These are phyloP conservation scores for Molothrus aeneus DNA, from an alignment of 2,797 vertebrate genomes.

Conservation along the genomic window DNA sequence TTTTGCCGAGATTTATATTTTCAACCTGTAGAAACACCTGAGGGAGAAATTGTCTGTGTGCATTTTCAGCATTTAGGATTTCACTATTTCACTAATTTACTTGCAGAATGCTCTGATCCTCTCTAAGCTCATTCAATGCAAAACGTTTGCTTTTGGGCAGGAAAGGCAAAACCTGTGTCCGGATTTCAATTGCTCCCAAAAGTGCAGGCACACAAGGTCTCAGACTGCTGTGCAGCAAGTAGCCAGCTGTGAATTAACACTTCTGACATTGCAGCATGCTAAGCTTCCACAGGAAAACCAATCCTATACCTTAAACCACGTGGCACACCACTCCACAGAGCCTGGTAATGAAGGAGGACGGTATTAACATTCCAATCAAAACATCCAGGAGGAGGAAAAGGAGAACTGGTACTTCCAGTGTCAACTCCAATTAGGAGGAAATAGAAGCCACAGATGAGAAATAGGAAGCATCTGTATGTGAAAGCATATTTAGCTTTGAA, in stretches of 20 bases:
- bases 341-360: not conserved
- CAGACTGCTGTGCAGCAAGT: not conserved
- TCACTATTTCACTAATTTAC: conserved; percentile 12
- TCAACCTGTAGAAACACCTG: not conserved
- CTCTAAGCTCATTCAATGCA: not conserved
- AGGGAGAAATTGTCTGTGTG: not conserved
- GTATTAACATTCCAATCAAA: conserved; percentile 72
- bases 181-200: not conserved
- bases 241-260: conserved; percentile 11
- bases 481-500: conserved; percentile 72
- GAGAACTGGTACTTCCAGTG: conserved; percentile 59
- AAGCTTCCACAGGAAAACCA: not conserved
- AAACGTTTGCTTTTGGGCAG: not conserved
- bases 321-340: not conserved
- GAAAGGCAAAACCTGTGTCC: not conserved
- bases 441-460: conserved; percentile 64
- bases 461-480: conserved; percentile 60
- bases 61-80: not conserved
- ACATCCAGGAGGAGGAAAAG: conserved; percentile 66
- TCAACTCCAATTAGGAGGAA: conserved; percentile 67
- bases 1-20: not conserved
- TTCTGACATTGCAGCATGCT: not conserved
- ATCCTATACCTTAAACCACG: not conserved
- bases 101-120: not conserved
- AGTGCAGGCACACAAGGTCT: not conserved